These are phyloP conservation scores for Trogon melanurus DNA, from an alignment of 2,113 vertebrate genomes.

Conservation along the genomic window DNA sequence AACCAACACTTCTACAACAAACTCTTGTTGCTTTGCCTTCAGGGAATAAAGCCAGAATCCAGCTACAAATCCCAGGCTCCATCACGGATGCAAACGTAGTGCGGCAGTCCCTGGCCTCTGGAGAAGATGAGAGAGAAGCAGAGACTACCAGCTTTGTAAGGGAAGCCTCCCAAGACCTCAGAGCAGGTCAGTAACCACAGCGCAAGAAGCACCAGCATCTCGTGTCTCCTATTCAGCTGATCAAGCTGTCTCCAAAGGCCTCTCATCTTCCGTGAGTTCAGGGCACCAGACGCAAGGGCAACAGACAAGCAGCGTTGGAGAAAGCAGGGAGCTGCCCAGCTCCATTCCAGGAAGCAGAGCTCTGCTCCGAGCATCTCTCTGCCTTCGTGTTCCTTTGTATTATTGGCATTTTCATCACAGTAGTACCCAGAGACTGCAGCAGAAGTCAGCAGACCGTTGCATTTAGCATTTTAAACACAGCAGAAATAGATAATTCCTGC, in stretches of 20 bases:
- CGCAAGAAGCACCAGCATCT: background rate
- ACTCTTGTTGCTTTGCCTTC: no score
- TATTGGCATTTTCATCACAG: slow-evolving; percentile 32
- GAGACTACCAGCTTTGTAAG: background rate
- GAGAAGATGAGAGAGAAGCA: background rate
- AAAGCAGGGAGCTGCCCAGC: background rate
- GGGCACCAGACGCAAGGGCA: background rate
- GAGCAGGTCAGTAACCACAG: background rate
- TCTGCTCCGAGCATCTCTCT: background rate
- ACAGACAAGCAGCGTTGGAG: background rate
- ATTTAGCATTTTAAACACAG: background rate
- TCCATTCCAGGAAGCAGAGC: background rate
- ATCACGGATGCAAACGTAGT: fast-evolving
- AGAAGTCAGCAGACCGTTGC: background rate
- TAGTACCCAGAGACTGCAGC: background rate
- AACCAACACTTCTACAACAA: background rate
- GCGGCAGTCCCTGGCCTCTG: background rate
- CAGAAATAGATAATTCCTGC: background rate
- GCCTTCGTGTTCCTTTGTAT: background rate
- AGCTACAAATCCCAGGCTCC: background rate
- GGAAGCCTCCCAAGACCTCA: background rate
- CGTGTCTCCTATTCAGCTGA: background rate
- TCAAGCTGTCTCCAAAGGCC: background rate
- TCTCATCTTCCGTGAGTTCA: background rate
- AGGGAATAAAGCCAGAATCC: background rate